Percentiles rank a stretch among this genome's conserved stretches.
Conservation (phyloP, 1,140 invertebrate genomes). For the Brachionus plicatilis region DNA sequence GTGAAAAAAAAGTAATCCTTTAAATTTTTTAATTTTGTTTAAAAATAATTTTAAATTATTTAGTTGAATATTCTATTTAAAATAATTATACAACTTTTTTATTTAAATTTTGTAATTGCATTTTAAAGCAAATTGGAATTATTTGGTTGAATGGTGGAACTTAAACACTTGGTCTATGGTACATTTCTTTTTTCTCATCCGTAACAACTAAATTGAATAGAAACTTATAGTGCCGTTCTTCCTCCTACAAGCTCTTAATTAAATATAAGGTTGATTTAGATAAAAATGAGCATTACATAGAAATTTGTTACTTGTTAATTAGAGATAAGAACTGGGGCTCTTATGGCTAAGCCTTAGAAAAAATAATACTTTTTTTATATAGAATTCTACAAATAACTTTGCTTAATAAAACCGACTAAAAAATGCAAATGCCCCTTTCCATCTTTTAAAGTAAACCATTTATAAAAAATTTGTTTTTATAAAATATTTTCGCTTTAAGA, state of each 20-base stretch:
- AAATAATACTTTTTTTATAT: not conserved
- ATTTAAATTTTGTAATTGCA: too few relatives aligned
- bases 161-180: not conserved
- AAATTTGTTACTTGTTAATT: slow-evolving; percentile 17
- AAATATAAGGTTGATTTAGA: not conserved
- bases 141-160: not conserved
- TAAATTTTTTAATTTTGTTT: not conserved
- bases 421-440: not conserved
- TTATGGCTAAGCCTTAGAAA: not conserved
- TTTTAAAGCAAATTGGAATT: too few relatives aligned
- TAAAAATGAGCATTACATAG: not conserved
- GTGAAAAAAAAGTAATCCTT: too few relatives aligned
- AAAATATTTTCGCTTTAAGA: slow-evolving; percentile 16
- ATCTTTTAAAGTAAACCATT: not conserved
- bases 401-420: not conserved
- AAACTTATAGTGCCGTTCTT: not conserved
- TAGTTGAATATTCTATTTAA: not conserved
- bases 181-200: not conserved
- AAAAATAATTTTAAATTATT: not conserved
- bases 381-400: slow-evolving; percentile 31
- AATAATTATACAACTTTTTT: too few relatives aligned
- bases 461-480: slow-evolving; percentile 18
- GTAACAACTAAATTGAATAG: not conserved
- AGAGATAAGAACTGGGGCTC: not conserved
- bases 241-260: not conserved